phyloP scores from a whole-genome alignment of 1,140 invertebrate species.

The Latrodectus geometricus region DNA sequence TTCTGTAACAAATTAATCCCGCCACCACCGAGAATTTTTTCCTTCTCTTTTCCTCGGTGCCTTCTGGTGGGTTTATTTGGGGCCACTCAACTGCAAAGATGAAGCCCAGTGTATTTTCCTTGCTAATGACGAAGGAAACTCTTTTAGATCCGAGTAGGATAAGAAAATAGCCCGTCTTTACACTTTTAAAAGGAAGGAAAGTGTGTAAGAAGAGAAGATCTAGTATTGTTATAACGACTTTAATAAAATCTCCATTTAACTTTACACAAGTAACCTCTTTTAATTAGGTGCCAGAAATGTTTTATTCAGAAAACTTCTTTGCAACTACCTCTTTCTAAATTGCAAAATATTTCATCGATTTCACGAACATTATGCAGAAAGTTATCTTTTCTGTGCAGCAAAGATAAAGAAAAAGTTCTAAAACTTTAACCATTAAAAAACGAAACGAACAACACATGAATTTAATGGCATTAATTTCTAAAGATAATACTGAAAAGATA shows the following conservation, averaged over 20 bases:
- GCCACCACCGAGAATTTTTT: conserved; percentile 10
- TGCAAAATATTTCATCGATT: background rate
- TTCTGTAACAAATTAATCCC: conserved; percentile 42
- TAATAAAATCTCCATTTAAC: background rate
- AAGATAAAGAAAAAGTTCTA: too few relatives aligned
- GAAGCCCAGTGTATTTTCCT: conserved; percentile 6
- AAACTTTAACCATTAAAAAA: too few relatives aligned
- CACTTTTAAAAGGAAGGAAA: background rate
- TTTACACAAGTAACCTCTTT: background rate
- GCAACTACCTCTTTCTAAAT: background rate
- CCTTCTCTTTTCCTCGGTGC: background rate
- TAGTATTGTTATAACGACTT: background rate
- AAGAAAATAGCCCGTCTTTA: background rate
- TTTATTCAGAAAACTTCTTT: background rate
- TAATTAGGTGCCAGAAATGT: background rate
- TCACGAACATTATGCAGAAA: too few relatives aligned
- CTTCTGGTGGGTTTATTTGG: background rate
- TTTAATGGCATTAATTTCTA: too few relatives aligned
- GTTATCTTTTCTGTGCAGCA: too few relatives aligned
- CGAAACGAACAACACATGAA: too few relatives aligned
- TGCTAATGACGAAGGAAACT: conserved; percentile 23
- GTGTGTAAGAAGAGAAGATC: background rate
- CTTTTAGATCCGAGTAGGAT: background rate
- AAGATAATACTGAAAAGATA: too few relatives aligned
- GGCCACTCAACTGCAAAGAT: conserved; percentile 16